phyloP scores from a whole-genome alignment of 2,113 vertebrate species.

The Peromyscus leucopus region DNA sequence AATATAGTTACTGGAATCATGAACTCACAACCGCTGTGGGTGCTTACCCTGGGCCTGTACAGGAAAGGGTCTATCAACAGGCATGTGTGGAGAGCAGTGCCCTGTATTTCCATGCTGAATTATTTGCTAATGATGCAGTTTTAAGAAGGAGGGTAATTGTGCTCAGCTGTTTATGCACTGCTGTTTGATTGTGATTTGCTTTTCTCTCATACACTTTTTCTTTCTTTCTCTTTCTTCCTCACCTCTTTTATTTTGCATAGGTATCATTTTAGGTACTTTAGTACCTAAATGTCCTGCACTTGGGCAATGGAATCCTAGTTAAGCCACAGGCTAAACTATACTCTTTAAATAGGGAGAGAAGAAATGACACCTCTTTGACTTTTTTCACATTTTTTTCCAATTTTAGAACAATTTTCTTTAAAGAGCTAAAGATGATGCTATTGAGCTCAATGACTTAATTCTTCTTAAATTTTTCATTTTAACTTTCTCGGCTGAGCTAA shows the following conservation, averaged over 20 bases:
- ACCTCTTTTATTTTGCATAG: not conserved
- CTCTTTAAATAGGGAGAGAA: not conserved
- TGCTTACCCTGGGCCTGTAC: not conserved
- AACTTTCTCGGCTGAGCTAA: not conserved
- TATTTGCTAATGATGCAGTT: not conserved
- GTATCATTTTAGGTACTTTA: not conserved
- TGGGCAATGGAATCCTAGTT: not conserved
- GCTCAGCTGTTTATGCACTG: too few species aligned
- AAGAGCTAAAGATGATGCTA: not conserved
- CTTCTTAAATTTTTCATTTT: not conserved
- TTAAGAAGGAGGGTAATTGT: not conserved
- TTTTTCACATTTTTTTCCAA: not conserved
- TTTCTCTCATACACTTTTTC: not conserved
- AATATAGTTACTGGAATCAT: not conserved
- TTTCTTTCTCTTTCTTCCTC: not conserved
- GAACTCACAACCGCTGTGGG: not conserved
- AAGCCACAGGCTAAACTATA: not conserved
- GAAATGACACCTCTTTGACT: not conserved
- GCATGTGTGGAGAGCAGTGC: not conserved
- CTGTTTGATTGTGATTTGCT: not conserved
- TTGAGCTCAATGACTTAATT: not conserved
- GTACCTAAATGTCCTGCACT: too few species aligned
- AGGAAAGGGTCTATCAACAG: not conserved
- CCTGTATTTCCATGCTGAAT: not conserved
- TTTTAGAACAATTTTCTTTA: not conserved